Conservation (phyloP, 1,140 invertebrate species). For the Wiebesia pumilae region DNA sequence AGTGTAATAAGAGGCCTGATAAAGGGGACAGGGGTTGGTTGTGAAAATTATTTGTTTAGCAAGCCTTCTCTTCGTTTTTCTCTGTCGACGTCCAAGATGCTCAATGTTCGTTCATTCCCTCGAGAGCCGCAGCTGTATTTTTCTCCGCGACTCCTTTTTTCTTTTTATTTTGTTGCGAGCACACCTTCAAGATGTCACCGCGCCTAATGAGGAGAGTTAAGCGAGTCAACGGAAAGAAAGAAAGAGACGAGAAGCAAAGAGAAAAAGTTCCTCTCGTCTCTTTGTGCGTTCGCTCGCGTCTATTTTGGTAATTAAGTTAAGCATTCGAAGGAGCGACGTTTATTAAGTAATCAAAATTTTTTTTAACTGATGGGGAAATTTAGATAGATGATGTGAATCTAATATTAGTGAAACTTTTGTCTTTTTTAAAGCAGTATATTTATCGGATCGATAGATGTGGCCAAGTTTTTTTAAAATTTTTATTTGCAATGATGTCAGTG, state of each 20-base stretch:
- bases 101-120: not conserved
- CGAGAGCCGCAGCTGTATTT: constrained; percentile 25
- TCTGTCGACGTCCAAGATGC: constrained; percentile 23
- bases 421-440: not conserved
- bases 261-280: constrained; percentile 33
- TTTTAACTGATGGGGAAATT: constrained; percentile 30
- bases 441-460: not conserved
- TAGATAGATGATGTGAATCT: not conserved
- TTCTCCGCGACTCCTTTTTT: constrained; percentile 39
- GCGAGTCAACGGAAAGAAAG: constrained; percentile 57
- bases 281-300: constrained; percentile 1
- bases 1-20: not conserved
- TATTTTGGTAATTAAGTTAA: constrained; percentile 52
- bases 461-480: not conserved
- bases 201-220: constrained; percentile 68
- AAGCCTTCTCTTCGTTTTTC: constrained; percentile 17
- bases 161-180: constrained; percentile 59
- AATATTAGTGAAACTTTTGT: constrained; percentile 15
- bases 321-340: constrained; percentile 48
- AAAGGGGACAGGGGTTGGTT: not conserved
- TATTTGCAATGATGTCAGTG: not conserved
- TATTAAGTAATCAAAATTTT: constrained; percentile 55
- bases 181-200: constrained; percentile 71
- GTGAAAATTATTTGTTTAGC: constrained; percentile 46
- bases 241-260: constrained; percentile 15